phyloP scores from a whole-genome alignment of 2,888 invertebrate genomes.

The Plagiodera versicolora region DNA sequence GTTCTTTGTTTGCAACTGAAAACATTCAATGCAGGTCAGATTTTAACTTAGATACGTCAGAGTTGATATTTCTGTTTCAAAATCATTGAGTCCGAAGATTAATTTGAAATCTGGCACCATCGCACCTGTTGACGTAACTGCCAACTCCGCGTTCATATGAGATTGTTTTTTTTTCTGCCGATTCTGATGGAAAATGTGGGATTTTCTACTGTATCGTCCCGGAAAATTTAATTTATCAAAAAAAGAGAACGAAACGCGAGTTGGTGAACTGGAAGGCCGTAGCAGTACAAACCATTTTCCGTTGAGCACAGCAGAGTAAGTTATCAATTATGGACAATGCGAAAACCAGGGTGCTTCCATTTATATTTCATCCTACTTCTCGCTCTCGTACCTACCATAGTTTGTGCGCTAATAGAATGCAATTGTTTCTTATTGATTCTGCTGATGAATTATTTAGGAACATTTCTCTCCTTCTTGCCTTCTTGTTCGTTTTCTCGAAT shows the following conservation, averaged over 20 bases:
- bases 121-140: too few species aligned
- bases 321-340: conserved; percentile 37
- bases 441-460: conserved; percentile 33
- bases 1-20: too few species aligned
- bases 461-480: conserved; percentile 21
- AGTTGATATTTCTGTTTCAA: too few species aligned
- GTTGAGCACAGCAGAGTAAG: conserved; percentile 19
- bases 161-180: too few species aligned
- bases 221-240: background rate
- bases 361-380: conserved; percentile 41
- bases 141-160: too few species aligned
- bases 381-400: conserved; percentile 33
- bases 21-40: too few species aligned
- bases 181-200: too few species aligned
- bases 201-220: background rate
- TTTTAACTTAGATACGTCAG: too few species aligned
- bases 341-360: conserved; percentile 37
- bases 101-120: too few species aligned
- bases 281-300: background rate
- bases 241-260: background rate
- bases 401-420: conserved; percentile 37
- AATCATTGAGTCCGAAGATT: too few species aligned
- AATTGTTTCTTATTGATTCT: conserved; percentile 40
- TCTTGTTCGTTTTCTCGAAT: conserved; percentile 23
- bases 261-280: background rate